Percentiles rank a stretch among this genome's conserved stretches.
These are phyloP conservation scores for Electrona antarctica DNA, from an alignment of 2,113 vertebrate genomes.

Conservation along the genomic window DNA sequence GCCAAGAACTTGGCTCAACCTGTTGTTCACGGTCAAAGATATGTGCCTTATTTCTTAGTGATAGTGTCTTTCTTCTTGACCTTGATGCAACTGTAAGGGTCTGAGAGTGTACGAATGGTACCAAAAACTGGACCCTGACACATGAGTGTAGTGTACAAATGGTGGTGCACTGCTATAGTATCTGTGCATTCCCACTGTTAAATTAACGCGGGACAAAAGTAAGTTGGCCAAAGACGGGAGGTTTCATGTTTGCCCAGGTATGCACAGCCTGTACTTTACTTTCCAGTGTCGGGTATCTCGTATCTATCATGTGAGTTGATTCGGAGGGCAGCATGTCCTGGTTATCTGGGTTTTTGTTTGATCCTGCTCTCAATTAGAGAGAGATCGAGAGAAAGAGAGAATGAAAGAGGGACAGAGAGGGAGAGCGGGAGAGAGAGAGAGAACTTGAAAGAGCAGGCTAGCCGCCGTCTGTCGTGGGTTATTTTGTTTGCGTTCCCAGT, in stretches of 20 bases:
- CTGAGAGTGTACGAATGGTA: neutral
- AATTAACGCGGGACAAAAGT: no score
- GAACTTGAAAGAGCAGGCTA: neutral
- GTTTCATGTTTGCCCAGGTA: no score
- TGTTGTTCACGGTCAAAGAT: neutral
- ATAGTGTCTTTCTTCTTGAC: neutral
- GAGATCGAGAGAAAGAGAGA: constrained; percentile 15
- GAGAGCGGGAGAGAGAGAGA: neutral
- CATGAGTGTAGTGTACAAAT: no score
- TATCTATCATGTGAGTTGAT: constrained; percentile 25
- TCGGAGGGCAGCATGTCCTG: constrained; percentile 18
- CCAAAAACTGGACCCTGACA: no score
- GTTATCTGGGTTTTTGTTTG: constrained; percentile 27
- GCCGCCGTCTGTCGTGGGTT: constrained; percentile 26
- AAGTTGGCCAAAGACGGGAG: no score
- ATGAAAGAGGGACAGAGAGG: neutral
- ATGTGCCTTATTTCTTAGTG: neutral
- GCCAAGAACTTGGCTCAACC: neutral
- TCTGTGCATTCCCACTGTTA: no score
- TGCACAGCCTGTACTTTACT: neutral
- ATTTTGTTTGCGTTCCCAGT: constrained; percentile 19
- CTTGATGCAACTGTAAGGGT: neutral
- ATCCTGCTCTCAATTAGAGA: constrained; percentile 34
- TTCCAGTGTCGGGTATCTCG: neutral
- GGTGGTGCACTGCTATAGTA: no score